Evolutionary conservation across 2,888 invertebrate genomes (phyloP), one percentile per base, ranked within the genome.

Genomic region (Andricus quercusramuli): DNA sequence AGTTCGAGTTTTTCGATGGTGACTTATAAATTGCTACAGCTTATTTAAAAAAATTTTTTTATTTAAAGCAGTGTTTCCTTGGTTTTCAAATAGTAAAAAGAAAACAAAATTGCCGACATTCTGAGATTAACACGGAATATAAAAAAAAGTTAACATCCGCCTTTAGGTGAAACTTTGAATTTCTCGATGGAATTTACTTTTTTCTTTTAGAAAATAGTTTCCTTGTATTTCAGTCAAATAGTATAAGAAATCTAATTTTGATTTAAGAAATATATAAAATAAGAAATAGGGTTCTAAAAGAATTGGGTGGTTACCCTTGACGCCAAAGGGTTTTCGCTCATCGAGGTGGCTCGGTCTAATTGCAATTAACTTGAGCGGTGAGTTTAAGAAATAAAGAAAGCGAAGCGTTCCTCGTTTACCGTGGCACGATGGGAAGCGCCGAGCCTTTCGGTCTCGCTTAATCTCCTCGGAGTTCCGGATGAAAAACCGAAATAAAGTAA

Each of bases 381-480:
- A 74, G 74, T 74, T 74, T 51, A 56, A 51, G 74, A 74, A 74
- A 74, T 74, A 59, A 74, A 74, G 74, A 74, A 74, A 74, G 74
- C 37, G 15, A 51, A 74, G 32, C 56, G 74, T 74, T 74, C 32
- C 32, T 32, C 32, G 32, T 74, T 74, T 74, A 74, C 56, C n/a
- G n/a, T 29, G 74, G 56, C 56, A 22, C 56, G 51, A 74, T 74
- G 37, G 56, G 37, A 74, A 56, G 56, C 74, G 59, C 56, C n/a
- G 56, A 74, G 74, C 56, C 56, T 74, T 74, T 74, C 51, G 74
- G 74, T 74, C 56, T 56, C 74, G 74, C 32, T 74, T 74, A 56
- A 74, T 51, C 74, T 74, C 56, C 74, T 74, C 32, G 32, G 56
- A 74, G 74, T 74, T 74, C 32, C 74, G 37, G 56, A 74, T 74